Evolutionary conservation across 2,888 invertebrate genomes (phyloP).

Genomic region (Mayetiola destructor): DNA sequence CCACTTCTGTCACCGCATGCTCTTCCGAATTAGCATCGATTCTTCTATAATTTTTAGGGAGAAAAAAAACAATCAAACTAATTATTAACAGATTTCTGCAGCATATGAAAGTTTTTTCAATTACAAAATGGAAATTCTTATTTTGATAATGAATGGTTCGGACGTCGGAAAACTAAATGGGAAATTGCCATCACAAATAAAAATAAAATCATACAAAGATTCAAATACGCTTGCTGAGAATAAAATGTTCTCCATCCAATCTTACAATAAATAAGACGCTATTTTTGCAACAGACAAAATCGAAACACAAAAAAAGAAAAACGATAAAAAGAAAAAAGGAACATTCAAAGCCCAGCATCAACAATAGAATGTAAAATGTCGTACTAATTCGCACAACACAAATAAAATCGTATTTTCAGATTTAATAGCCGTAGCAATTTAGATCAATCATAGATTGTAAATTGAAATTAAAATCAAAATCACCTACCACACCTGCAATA

Average conservation of each 20-base stretch:
- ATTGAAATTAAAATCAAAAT: too few species aligned
- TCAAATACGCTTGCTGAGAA: slow-evolving; percentile 4
- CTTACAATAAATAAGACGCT: too few species aligned
- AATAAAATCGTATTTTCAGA: too few species aligned
- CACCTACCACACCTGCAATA: too few species aligned
- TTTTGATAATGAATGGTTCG: neutral
- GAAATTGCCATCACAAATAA: neutral
- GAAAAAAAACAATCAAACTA: neutral
- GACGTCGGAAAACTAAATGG: neutral
- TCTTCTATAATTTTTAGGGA: neutral
- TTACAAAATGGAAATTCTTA: neutral
- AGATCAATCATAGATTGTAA: too few species aligned
- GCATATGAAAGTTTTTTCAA: neutral
- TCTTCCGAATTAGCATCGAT: neutral
- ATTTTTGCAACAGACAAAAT: too few species aligned
- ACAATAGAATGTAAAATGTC: too few species aligned
- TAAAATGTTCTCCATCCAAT: neutral
- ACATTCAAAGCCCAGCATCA: too few species aligned
- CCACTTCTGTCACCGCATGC: neutral
- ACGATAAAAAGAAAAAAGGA: too few species aligned
- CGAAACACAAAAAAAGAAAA: too few species aligned
- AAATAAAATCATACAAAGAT: neutral
- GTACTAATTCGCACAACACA: too few species aligned
- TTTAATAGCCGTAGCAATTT: too few species aligned
- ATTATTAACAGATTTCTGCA: neutral